A percentile compares a stretch with the other conserved stretches of the same genome.
These are phyloP conservation scores for Neodiprion virginianus DNA, from an alignment of 1,140 invertebrate genomes.

Conservation along the genomic window DNA sequence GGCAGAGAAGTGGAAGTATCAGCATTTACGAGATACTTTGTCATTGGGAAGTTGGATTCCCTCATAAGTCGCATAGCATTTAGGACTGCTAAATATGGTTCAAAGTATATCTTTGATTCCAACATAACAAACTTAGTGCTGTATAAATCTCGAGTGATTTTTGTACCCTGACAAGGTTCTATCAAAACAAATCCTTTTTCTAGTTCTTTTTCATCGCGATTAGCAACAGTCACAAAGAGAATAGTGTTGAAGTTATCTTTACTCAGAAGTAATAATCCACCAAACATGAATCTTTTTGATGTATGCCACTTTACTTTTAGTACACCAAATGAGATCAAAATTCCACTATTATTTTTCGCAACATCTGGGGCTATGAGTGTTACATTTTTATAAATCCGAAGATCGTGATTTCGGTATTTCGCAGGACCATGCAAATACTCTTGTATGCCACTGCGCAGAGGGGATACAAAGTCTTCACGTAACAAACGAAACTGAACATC, in stretches of 20 bases:
- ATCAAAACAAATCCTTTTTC: neutral
- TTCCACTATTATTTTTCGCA: neutral
- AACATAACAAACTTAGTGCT: constrained; percentile 65
- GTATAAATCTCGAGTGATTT: constrained; percentile 35
- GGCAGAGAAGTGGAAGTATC: neutral
- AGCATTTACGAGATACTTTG: neutral
- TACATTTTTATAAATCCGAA: neutral
- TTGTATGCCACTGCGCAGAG: constrained; percentile 65
- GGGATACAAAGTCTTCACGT: constrained; percentile 75
- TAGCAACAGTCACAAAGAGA: constrained; percentile 56
- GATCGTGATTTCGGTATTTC: constrained; percentile 25
- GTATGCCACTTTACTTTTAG: constrained; percentile 33
- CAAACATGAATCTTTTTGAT: constrained; percentile 60
- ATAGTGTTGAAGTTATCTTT: constrained; percentile 60
- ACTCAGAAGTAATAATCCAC: constrained; percentile 61
- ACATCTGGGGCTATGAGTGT: neutral
- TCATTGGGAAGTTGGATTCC: constrained; percentile 46
- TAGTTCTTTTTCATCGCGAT: constrained; percentile 39
- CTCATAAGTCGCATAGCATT: constrained; percentile 66
- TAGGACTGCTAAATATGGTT: constrained; percentile 71
- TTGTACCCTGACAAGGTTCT: neutral
- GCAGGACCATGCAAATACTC: constrained; percentile 39
- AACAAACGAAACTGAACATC: constrained; percentile 80
- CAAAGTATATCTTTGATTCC: constrained; percentile 73
- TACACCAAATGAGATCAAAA: neutral